Evolutionary conservation across 2,797 vertebrate genomes (phyloP).

Genomic region (Garrulus glandarius): DNA sequence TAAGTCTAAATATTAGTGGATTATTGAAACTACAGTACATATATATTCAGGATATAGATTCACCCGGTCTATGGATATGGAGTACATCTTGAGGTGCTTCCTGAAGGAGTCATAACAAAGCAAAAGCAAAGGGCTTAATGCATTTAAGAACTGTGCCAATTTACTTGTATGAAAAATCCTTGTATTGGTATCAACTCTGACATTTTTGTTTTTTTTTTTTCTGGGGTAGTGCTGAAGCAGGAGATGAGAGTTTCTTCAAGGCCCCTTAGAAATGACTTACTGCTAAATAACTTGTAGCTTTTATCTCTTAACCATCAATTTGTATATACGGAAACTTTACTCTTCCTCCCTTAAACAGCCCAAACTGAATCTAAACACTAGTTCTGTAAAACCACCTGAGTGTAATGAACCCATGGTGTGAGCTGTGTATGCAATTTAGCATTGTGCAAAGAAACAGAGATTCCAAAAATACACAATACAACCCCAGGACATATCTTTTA

Average conservation of each 20-base stretch:
- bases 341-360: not conserved
- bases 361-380: not conserved
- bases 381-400: not conserved
- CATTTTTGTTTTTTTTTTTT: conserved; percentile 49
- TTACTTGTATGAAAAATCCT: not conserved
- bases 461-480: not conserved
- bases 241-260: not conserved
- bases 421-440: not conserved
- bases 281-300: not conserved
- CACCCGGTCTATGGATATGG: not conserved
- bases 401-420: not conserved
- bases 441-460: not conserved
- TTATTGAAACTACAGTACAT: conserved; percentile 37
- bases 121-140: not conserved
- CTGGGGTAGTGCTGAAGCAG: not conserved
- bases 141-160: not conserved
- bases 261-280: not conserved
- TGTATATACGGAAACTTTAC: not conserved
- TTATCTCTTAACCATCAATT: not conserved
- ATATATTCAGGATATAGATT: conserved; percentile 36
- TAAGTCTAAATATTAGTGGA: conserved; percentile 76
- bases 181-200: conserved; percentile 55
- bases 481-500: not conserved
- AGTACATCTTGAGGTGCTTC: conserved; percentile 74
- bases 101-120: conserved; percentile 28